These are phyloP conservation scores for Calycopis cecrops DNA, from an alignment of 1,140 invertebrate genomes.

Conservation along the genomic window DNA sequence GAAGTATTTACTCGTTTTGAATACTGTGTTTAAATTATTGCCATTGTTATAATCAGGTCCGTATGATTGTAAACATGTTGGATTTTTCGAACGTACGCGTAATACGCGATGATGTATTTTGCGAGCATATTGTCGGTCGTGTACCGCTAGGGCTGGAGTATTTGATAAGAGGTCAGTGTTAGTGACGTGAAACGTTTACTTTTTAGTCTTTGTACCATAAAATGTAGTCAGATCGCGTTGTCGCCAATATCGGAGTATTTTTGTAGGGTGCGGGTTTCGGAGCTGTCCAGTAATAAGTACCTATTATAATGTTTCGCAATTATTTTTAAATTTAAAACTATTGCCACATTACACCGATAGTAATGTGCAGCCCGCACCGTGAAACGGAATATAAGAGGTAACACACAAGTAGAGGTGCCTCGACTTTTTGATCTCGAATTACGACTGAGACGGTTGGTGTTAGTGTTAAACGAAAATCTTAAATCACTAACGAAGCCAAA, in stretches of 20 bases:
- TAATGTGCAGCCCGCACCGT: slow-evolving; percentile 18
- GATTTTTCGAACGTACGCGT: slow-evolving; percentile 8
- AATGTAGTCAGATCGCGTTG: slow-evolving; percentile 1
- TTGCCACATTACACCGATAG: slow-evolving; percentile 12
- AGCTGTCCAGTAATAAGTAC: slow-evolving; percentile 1
- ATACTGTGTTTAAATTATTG: slow-evolving; percentile 41
- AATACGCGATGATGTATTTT: slow-evolving; percentile 13
- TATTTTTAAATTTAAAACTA: not conserved
- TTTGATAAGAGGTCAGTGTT: slow-evolving; percentile 37
- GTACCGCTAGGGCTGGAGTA: slow-evolving; percentile 2
- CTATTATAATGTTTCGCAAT: slow-evolving; percentile 8
- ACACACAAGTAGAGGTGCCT: slow-evolving; percentile 21
- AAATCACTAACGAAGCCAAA: slow-evolving; percentile 16
- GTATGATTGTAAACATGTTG: slow-evolving; percentile 21
- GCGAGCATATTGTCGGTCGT: slow-evolving; percentile 9
- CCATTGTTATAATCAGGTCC: slow-evolving; percentile 27
- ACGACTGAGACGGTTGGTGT: slow-evolving; percentile 40
- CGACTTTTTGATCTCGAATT: slow-evolving; percentile 58
- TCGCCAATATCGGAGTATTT: slow-evolving; percentile 24
- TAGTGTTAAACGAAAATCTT: slow-evolving; percentile 28
- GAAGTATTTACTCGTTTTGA: slow-evolving; percentile 61
- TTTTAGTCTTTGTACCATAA: slow-evolving; percentile 18
- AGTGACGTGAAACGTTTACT: slow-evolving; percentile 24
- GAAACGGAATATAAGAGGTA: slow-evolving; percentile 14
- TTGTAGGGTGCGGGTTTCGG: slow-evolving; percentile 15